Evolutionary conservation across 2,888 invertebrate species (phyloP).

Genomic region (Drosophila anceps): DNA sequence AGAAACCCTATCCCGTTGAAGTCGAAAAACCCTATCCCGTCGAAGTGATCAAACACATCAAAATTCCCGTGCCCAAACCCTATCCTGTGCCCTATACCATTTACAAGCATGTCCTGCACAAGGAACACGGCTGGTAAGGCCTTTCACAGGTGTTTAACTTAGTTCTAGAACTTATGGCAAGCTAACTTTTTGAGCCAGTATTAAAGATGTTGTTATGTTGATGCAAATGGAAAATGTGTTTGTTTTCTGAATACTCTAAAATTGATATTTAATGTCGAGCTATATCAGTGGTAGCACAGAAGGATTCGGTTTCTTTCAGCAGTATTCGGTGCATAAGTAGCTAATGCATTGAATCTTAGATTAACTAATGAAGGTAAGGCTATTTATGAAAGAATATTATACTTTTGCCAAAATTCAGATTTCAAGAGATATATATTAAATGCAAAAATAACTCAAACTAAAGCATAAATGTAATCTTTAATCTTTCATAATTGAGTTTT

Average conservation of each 20-base stretch:
- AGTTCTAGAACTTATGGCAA: not conserved
- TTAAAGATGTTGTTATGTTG: slow-evolving; percentile 39
- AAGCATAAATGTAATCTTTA: too few species aligned
- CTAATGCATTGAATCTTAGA: too few species aligned
- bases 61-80: slow-evolving; percentile 89
- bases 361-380: too few species aligned
- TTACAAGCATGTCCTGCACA: slow-evolving; percentile 90
- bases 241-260: not conserved
- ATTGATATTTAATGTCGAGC: not conserved
- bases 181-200: slow-evolving; percentile 29
- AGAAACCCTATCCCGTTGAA: slow-evolving; percentile 89
- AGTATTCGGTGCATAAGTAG: too few species aligned
- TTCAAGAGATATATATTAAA: too few species aligned
- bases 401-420: too few species aligned
- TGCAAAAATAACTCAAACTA: too few species aligned
- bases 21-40: slow-evolving; percentile 92
- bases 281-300: too few species aligned
- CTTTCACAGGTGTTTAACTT: not conserved
- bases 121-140: slow-evolving; percentile 81
- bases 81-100: slow-evolving; percentile 91
- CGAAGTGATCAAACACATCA: slow-evolving; percentile 91
- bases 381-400: too few species aligned
- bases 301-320: too few species aligned
- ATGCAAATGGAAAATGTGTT: not conserved
- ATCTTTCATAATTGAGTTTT: too few species aligned